Percentiles rank a stretch among this genome's conserved stretches.
These are phyloP conservation scores for Somateria mollissima DNA, from an alignment of 2,797 vertebrate species.

Conservation along the genomic window DNA sequence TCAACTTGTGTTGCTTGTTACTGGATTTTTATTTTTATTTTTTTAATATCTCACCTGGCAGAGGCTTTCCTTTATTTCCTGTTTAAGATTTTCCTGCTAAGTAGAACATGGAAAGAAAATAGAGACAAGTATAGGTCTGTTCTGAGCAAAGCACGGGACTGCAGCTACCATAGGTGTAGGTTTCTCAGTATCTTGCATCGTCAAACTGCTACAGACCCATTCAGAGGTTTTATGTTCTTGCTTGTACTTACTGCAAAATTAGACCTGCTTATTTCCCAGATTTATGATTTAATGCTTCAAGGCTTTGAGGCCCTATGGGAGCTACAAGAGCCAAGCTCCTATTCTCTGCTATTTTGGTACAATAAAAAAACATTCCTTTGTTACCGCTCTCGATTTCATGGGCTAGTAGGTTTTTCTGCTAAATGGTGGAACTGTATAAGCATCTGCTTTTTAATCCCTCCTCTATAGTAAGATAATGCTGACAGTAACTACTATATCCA, in stretches of 20 bases:
- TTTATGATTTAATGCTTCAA: neutral
- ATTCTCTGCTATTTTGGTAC: neutral
- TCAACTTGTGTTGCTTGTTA: neutral
- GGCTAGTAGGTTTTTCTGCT: neutral
- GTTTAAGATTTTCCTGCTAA: neutral
- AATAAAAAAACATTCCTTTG: neutral
- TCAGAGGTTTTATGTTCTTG: neutral
- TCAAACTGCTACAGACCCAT: neutral
- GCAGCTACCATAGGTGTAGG: neutral
- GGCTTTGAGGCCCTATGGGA: neutral
- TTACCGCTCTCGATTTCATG: conserved; percentile 42
- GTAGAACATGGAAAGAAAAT: neutral
- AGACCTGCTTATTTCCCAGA: conserved; percentile 23
- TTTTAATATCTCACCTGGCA: neutral
- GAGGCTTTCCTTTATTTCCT: neutral
- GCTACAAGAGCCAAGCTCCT: neutral
- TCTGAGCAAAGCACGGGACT: neutral
- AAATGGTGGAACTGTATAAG: neutral
- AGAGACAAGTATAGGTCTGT: neutral
- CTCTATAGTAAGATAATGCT: conserved; percentile 22
- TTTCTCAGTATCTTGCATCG: neutral
- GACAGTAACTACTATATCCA: conserved; percentile 53
- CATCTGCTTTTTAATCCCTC: neutral
- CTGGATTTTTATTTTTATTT: neutral
- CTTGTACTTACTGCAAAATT: neutral